Conservation (phyloP, 2,888 invertebrate genomes). For the Punctoribates punctum region DNA sequence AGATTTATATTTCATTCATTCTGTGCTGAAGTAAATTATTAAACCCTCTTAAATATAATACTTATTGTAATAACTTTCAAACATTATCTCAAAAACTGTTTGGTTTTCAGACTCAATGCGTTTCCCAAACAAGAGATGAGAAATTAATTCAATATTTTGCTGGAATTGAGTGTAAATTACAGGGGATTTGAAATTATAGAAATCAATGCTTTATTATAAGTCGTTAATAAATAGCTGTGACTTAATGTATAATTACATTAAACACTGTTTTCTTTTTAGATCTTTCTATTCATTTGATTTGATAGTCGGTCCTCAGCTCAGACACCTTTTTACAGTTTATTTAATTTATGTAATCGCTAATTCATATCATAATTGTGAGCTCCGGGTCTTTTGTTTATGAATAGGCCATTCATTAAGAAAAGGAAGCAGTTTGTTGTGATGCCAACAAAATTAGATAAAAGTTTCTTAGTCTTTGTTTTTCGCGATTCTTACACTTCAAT, state of each 20-base stretch:
- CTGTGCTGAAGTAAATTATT: neutral
- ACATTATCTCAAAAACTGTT: conserved; percentile 22
- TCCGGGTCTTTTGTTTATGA: neutral
- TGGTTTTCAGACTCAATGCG: neutral
- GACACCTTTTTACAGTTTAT: conserved; percentile 12
- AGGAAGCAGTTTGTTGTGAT: neutral
- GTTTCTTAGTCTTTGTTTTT: neutral
- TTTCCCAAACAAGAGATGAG: conserved; percentile 2
- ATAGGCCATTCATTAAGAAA: conserved; percentile 4
- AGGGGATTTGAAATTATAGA: neutral
- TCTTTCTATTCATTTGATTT: neutral
- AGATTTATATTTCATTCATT: neutral
- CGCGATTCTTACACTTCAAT: neutral
- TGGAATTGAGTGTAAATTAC: neutral
- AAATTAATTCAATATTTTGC: conserved; percentile 23
- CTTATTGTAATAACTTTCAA: conserved; percentile 25
- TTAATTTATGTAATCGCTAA: conserved; percentile 1
- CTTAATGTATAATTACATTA: neutral
- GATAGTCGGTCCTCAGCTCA: neutral
- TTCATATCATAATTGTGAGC: neutral
- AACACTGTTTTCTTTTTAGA: neutral
- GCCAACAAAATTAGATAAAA: conserved; percentile 13
- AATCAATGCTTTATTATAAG: neutral
- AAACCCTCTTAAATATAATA: conserved; percentile 18
- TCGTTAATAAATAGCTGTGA: neutral